Evolutionary conservation across 2,888 invertebrate genomes (phyloP).

Genomic region (Cephus spinipes): DNA sequence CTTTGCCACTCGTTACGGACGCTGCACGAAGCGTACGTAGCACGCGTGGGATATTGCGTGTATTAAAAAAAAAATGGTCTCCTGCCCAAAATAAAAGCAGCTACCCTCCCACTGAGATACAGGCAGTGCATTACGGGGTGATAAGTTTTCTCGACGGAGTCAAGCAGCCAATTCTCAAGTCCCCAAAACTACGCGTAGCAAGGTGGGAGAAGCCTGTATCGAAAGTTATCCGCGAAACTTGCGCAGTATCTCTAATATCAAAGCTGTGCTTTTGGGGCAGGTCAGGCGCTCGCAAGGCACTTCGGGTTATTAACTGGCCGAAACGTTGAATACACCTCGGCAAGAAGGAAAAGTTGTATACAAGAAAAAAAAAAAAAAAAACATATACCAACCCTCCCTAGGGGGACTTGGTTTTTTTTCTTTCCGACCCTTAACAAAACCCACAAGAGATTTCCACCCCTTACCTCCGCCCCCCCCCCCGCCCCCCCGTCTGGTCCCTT

Average conservation of each 20-base stretch:
- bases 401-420: not conserved
- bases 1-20: conserved; percentile 9
- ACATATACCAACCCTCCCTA: not conserved
- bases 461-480: too few relatives aligned
- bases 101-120: not conserved
- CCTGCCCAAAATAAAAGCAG: not conserved
- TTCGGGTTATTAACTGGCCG: not conserved
- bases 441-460: not conserved
- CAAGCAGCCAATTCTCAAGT: not conserved
- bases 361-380: not conserved
- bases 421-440: not conserved
- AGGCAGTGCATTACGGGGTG: not conserved
- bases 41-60: not conserved
- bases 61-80: not conserved
- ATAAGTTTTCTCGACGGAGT: not conserved
- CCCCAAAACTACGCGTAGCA: not conserved
- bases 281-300: not conserved
- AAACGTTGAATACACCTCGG: not conserved
- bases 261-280: not conserved
- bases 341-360: not conserved
- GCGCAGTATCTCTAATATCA: not conserved
- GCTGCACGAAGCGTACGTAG: not conserved
- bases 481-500: not conserved
- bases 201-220: not conserved
- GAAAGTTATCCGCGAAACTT: not conserved